These are phyloP conservation scores for Dicrostonyx torquatus DNA, from an alignment of 2,797 vertebrate genomes.

Conservation along the genomic window DNA sequence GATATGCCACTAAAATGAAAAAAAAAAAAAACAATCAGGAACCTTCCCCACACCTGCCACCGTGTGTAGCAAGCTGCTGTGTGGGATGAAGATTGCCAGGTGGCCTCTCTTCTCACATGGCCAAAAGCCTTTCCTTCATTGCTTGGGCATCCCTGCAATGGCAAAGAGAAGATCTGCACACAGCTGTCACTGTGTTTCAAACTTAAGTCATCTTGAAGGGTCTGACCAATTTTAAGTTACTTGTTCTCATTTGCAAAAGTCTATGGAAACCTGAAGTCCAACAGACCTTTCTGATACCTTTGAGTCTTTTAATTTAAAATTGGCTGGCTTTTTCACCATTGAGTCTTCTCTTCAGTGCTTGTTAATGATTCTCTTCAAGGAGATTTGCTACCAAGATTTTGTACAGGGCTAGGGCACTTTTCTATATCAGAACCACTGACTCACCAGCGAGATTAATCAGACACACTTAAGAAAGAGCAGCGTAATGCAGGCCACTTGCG, in stretches of 20 bases:
- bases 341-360: constrained; percentile 12
- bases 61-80: not conserved
- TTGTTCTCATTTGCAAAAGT: constrained; percentile 12
- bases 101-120: constrained; percentile 21
- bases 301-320: not conserved
- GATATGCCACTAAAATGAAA: not conserved
- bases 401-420: constrained; percentile 1
- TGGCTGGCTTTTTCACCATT: not conserved
- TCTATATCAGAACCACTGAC: constrained; percentile 29
- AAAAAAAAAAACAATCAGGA: not conserved
- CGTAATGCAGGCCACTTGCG: constrained; percentile 18
- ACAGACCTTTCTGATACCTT: not conserved
- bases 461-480: constrained; percentile 22
- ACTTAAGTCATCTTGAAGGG: not conserved
- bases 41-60: not conserved
- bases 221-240: not conserved
- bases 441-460: constrained; percentile 29
- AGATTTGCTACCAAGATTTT: constrained; percentile 23
- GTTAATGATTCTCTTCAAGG: not conserved
- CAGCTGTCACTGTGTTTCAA: not conserved
- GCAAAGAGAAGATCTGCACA: not conserved
- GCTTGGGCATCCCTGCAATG: not conserved
- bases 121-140: not conserved
- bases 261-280: not conserved
- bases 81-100: constrained; percentile 18